Conservation (phyloP, 2,797 vertebrate species). For the Lagorchestes hirsutus region DNA sequence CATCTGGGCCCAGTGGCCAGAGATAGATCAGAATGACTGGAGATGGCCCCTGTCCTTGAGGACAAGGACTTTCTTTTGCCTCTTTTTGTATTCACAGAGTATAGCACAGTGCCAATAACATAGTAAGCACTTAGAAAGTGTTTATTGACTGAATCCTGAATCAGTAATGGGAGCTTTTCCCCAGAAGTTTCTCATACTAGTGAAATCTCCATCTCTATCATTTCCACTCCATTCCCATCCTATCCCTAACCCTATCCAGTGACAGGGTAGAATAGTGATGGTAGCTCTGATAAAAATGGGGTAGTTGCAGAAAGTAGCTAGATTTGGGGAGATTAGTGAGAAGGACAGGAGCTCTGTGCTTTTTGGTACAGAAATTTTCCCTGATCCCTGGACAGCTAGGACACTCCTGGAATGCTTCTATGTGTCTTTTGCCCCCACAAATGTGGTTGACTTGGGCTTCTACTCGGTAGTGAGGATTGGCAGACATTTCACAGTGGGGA, state of each 20-base stretch:
- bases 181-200: not conserved
- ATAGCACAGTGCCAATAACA: not conserved
- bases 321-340: not conserved
- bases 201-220: not conserved
- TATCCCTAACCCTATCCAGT: not conserved
- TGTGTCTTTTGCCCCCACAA: not conserved
- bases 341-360: fast-evolving
- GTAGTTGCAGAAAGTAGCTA: not conserved
- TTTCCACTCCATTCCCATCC: not conserved
- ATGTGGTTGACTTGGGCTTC: not conserved
- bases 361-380: not conserved
- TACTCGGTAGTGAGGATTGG: constrained; percentile 26
- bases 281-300: not conserved
- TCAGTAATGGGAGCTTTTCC: not conserved
- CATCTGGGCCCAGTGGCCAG: too few species aligned
- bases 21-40: too few species aligned
- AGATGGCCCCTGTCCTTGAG: too few species aligned
- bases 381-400: not conserved
- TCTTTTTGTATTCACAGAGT: not conserved
- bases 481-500: constrained; percentile 58
- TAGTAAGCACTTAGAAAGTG: not conserved
- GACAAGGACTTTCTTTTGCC: not conserved
- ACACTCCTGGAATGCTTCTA: not conserved
- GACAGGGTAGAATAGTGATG: not conserved
- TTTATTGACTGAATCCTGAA: not conserved